Evolutionary conservation across 2,113 vertebrate genomes (phyloP).

Genomic region (Phyllopteryx taeniolatus): DNA sequence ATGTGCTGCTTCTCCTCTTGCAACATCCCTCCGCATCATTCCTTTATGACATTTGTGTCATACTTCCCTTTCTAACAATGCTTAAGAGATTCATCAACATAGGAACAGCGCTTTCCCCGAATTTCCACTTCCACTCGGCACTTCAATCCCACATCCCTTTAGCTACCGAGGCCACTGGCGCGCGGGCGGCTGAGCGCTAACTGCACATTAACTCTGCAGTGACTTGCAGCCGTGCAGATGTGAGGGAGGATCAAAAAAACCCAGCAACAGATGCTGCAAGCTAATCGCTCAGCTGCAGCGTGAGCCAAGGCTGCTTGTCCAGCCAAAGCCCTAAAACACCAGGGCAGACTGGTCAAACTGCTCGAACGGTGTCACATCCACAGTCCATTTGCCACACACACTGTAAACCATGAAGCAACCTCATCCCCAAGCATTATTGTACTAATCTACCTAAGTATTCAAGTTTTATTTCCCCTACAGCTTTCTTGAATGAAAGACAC

Average conservation of each 20-base stretch:
- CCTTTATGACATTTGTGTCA: slow-evolving; percentile 6
- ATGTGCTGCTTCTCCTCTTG: slow-evolving; percentile 4
- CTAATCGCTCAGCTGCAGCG: slow-evolving; percentile 49
- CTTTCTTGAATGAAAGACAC: not conserved
- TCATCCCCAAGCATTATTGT: not conserved
- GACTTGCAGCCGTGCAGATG: slow-evolving; percentile 52
- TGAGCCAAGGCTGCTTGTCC: not conserved
- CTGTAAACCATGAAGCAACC: no score
- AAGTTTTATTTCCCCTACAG: not conserved
- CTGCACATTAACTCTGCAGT: slow-evolving; percentile 41
- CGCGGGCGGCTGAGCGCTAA: slow-evolving; percentile 26
- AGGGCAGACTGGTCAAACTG: slow-evolving; percentile 60
- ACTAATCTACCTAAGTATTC: not conserved
- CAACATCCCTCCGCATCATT: slow-evolving; percentile 23
- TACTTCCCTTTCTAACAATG: slow-evolving; percentile 2
- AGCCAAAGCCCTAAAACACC: slow-evolving; percentile 27
- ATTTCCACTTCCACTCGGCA: slow-evolving; percentile 23
- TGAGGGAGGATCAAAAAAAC: slow-evolving; percentile 55
- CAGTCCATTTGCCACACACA: slow-evolving; percentile 17
- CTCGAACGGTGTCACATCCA: slow-evolving; percentile 46
- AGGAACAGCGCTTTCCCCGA: slow-evolving; percentile 5
- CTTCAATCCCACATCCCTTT: not conserved
- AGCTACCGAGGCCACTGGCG: not conserved
- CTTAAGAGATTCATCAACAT: slow-evolving; percentile 7
- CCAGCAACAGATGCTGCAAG: slow-evolving; percentile 58